These are phyloP conservation scores for Phrynocephalus vlangalii DNA, from an alignment of 2,797 vertebrate species.

Conservation along the genomic window DNA sequence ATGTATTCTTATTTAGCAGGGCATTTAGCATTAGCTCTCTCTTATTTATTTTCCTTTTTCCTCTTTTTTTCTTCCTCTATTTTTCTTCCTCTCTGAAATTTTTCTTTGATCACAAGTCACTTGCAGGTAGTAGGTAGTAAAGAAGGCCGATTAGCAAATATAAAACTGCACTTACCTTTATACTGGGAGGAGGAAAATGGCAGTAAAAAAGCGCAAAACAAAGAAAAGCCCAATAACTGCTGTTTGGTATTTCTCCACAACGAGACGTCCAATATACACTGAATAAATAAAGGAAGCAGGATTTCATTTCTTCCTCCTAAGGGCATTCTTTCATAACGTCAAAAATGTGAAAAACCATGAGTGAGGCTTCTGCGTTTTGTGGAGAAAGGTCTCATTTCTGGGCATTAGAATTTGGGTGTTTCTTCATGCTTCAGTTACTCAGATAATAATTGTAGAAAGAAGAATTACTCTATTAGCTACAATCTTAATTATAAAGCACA, in stretches of 20 bases:
- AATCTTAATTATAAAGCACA: neutral
- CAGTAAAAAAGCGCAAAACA: neutral
- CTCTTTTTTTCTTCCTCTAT: no score
- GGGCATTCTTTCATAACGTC: slow-evolving; percentile 10
- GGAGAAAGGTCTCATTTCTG: neutral
- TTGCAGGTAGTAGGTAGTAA: no score
- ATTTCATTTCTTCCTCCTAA: neutral
- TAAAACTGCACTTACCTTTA: slow-evolving; percentile 15
- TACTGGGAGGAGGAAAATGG: slow-evolving; percentile 3
- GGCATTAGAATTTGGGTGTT: neutral
- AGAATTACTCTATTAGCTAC: neutral
- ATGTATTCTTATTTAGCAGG: no score
- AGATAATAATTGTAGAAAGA: neutral
- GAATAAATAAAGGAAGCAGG: neutral
- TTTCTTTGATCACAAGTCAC: no score
- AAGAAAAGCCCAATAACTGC: slow-evolving; percentile 4
- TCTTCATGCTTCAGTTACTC: neutral
- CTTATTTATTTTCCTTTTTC: no score
- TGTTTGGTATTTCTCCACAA: neutral
- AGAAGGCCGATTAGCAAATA: neutral
- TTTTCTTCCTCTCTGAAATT: no score
- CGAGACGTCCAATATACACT: neutral
- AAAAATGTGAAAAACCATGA: neutral
- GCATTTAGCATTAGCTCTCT: no score
- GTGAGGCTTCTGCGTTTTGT: neutral